These are phyloP conservation scores for Premnoplex brunnescens DNA, from an alignment of 2,797 vertebrate species.

Conservation along the genomic window DNA sequence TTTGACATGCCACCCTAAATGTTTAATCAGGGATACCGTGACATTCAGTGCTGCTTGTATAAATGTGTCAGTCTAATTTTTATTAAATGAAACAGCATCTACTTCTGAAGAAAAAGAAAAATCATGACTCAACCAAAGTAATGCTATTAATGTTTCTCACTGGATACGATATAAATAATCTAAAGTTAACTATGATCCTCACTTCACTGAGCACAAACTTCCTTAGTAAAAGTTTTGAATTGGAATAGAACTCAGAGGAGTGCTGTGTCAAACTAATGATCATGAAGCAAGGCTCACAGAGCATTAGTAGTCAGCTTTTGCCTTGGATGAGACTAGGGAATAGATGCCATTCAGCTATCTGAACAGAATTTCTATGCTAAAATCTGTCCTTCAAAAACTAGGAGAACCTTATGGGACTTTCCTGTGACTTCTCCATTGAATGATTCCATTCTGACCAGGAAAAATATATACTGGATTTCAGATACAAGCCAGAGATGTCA, in stretches of 20 bases:
- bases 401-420: background rate
- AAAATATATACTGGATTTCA: background rate
- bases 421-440: background rate
- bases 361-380: conserved; percentile 2
- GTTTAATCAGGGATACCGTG: conserved; percentile 41
- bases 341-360: background rate
- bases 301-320: conserved; percentile 27
- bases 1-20: conserved; percentile 1
- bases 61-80: conserved; percentile 28
- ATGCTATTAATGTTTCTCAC: conserved; percentile 3
- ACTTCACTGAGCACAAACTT: conserved; percentile 14
- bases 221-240: conserved; percentile 35
- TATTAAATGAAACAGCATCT: conserved; percentile 2
- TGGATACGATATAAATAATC: conserved; percentile 31
- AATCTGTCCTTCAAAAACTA: conserved; percentile 28
- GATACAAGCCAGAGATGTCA: background rate
- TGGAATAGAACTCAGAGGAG: conserved; percentile 41
- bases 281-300: background rate
- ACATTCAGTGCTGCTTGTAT: conserved; percentile 14
- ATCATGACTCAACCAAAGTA: background rate
- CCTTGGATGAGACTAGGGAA: background rate
- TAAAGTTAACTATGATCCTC: conserved; percentile 16
- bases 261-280: conserved; percentile 45
- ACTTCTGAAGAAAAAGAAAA: background rate
- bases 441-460: background rate